Base-by-base conservation (phyloP, 2,797 vertebrate genomes). In the Gambusia yucatana region DNA sequence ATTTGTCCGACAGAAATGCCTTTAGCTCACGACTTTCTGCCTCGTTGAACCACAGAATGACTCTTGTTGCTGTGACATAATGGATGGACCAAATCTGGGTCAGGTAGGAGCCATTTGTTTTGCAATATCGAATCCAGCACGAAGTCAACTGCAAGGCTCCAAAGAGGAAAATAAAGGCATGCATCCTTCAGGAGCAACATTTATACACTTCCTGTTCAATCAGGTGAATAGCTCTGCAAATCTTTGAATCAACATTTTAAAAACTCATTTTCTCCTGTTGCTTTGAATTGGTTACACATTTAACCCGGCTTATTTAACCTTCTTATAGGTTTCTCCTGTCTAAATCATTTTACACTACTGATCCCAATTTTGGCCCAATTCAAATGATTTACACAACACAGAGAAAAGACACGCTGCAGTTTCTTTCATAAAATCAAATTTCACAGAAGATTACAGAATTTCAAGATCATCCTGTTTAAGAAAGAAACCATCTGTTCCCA, bases 21-120 rank as follows among this genome's bases (percentile, higher is more conserved):
- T 25, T 71, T 89, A 82, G 84, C 70, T 88, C 78, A 83, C 75
- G 75, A 83, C 75, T 69, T 70, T 43, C 44, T 0, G 55, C 80
- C 87, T 72, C 72, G 75, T 77, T 89, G 79, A 82, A 72, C 82
- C 69, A 39, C 84, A 82, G 82, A 55, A 76, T 48, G 77, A 77
- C 55, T 85, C 65, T 72, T 73, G 77, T 47, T 72, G 52, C 39
- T 70, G 16, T 25, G 57, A 25, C 72, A 57, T 72, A 50, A 87
- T n/a, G 73, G 36, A 52, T 63, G 76, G 72, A 20, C 46, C 72
- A 63, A 47, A 75, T 83, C 46, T 79, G 82, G 87, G 85, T 84
- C 86, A 85, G 61, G n/a, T 44, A 47, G 48, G 36, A 81, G 73
- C 41, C 73, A 78, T 69, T 76, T 17, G 47, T 20, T 48, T 46